Conservation (phyloP, 35 echinoderm and acorn worm genomes). For the Apostichopus parvimensis region DNA sequence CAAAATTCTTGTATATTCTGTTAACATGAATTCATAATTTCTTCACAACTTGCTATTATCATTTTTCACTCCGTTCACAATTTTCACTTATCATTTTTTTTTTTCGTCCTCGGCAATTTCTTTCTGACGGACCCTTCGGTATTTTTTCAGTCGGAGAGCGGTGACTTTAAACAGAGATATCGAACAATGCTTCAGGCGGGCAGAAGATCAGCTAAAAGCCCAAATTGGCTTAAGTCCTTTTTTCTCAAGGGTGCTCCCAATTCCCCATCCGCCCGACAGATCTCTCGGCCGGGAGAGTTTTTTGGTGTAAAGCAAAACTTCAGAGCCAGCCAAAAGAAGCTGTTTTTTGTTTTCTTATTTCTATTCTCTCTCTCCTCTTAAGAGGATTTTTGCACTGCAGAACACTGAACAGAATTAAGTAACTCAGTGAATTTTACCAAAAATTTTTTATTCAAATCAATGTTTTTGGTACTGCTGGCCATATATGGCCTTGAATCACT, state of each 20-base stretch:
- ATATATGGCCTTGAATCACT: background rate
- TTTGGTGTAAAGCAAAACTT: too few species aligned
- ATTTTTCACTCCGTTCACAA: too few species aligned
- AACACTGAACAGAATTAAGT: too few species aligned
- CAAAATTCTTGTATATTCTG: too few species aligned
- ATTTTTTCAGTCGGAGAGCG: slow-evolving; percentile 6
- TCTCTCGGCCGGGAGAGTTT: background rate
- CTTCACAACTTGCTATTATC: too few species aligned
- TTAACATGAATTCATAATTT: too few species aligned
- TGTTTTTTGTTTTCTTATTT: too few species aligned
- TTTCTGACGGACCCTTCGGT: background rate
- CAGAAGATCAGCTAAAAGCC: background rate
- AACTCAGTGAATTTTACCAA: background rate
- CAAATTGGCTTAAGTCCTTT: background rate
- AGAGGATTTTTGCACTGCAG: too few species aligned
- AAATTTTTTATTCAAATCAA: background rate
- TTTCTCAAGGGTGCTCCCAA: background rate
- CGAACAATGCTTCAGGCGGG: background rate
- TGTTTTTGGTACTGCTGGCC: background rate
- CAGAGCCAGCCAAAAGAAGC: too few species aligned
- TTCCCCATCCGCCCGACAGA: background rate
- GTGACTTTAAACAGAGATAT: slow-evolving; percentile 23
- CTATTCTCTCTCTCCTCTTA: too few species aligned
- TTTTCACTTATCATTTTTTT: too few species aligned
- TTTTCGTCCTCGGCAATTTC: too few species aligned